Evolutionary conservation across 2,797 vertebrate genomes (phyloP), one percentile per base, ranked within the genome.

Genomic region (Peromyscus melanophrys): DNA sequence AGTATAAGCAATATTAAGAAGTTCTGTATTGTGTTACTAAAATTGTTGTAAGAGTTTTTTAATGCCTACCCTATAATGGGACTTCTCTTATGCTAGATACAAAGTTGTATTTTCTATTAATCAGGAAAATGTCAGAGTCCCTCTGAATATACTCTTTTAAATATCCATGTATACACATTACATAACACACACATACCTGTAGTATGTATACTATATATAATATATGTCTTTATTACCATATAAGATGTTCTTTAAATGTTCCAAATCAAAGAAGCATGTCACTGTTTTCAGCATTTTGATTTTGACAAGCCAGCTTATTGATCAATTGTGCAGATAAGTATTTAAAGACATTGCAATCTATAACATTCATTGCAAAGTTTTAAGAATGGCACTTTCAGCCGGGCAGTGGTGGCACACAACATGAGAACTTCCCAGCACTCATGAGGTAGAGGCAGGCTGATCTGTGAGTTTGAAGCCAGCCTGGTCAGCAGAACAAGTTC

Each of bases 191-290:
- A 77, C 43, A 85, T 3, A 61, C 29, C 46, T 65, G 14, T 34
- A 67, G 61, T 23, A 52, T 21, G 52, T n/a, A 63, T 65, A 34
- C 4, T 81, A 3, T 52, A 65, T 4, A 55, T 82, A 78, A 63
- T 73, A 40, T 73, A 0, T 89, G 14, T 19, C 29, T 88, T 90
- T 14, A 59, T 84, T 83, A 7, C 25, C 40, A 82, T 67, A 69
- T 59, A 94, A 92, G 81, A 86, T 90, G 13, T n/a, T 9, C 55
- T 71, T 96, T 90, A 65, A 95, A 59, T 29, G 81, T 55, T 92
- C 27, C 14, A 83, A 67, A 5, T 40, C 29, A 77, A 77, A 92
- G 34, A 57, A 89, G 2, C 27, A 40, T 91, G 29, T 88, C 17
- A 27, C 80, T 97, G 46, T n/a, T 37, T 21, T 95, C 27, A 10